phyloP scores from a whole-genome alignment of 2,888 invertebrate genomes.

The Nephrotoma flavescens region DNA sequence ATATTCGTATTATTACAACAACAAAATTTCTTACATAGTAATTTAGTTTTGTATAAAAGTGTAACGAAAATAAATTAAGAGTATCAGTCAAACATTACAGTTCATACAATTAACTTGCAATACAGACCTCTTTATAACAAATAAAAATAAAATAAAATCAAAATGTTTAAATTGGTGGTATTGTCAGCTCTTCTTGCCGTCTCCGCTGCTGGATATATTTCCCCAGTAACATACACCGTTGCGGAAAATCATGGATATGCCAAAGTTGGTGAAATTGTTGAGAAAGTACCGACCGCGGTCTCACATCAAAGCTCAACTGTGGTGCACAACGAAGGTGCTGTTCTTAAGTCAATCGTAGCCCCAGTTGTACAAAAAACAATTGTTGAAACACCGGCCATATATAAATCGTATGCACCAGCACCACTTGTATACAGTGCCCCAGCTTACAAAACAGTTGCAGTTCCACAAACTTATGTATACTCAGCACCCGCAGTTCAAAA shows the following conservation, averaged over 20 bases:
- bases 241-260: conserved; percentile 23
- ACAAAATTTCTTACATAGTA: neutral
- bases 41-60: neutral
- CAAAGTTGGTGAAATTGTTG: conserved; percentile 21
- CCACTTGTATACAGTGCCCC: neutral
- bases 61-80: neutral
- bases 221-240: neutral
- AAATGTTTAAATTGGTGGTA: conserved; percentile 34
- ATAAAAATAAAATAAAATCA: conserved; percentile 7
- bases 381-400: conserved; percentile 8
- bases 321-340: conserved; percentile 31
- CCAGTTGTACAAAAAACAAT: conserved; percentile 8
- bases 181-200: conserved; percentile 43
- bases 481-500: conserved; percentile 8
- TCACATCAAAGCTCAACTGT: conserved; percentile 41
- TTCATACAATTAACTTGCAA: neutral
- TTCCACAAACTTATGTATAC: neutral
- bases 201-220: conserved; percentile 18
- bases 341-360: conserved; percentile 15
- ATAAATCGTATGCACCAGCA: neutral
- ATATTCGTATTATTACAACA: neutral
- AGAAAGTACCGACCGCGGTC: conserved; percentile 28
- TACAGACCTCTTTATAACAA: conserved; percentile 4
- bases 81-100: conserved; percentile 21
- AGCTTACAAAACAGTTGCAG: neutral